Evolutionary conservation across 2,797 vertebrate species (phyloP).

Genomic region (Xyrichtys novacula): DNA sequence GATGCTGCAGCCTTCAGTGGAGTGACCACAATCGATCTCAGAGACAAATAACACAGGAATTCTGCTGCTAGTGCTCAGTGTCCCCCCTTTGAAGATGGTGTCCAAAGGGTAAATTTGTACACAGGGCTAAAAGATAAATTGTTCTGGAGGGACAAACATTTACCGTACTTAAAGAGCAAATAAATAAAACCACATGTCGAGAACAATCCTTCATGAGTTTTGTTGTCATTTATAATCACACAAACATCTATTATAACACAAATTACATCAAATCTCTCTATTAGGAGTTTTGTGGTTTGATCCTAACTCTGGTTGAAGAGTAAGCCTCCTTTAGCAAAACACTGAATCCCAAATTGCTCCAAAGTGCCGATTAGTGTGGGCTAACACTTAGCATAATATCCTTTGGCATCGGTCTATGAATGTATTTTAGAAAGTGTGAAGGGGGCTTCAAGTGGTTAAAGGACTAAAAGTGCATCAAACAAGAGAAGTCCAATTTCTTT

Average conservation of each 20-base stretch:
- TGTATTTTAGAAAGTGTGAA: no score
- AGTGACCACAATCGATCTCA: constrained; percentile 34
- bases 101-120: constrained; percentile 54
- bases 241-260: not conserved
- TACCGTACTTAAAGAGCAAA: not conserved
- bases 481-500: no score
- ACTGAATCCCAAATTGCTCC: no score
- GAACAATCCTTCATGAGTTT: not conserved
- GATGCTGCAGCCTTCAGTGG: constrained; percentile 43
- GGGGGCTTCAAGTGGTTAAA: no score
- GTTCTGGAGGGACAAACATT: not conserved
- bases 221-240: not conserved
- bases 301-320: no score
- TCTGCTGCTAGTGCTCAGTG: not conserved
- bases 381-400: no score
- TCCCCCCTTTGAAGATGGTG: constrained; percentile 38
- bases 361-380: no score
- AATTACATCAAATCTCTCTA: no score
- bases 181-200: not conserved
- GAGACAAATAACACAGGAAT: constrained; percentile 60
- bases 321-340: no score
- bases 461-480: no score
- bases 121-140: constrained; percentile 14
- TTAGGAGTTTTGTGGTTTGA: no score
- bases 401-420: no score